Evolutionary conservation across 2,888 invertebrate genomes (phyloP).

Genomic region (Clostera curtula): DNA sequence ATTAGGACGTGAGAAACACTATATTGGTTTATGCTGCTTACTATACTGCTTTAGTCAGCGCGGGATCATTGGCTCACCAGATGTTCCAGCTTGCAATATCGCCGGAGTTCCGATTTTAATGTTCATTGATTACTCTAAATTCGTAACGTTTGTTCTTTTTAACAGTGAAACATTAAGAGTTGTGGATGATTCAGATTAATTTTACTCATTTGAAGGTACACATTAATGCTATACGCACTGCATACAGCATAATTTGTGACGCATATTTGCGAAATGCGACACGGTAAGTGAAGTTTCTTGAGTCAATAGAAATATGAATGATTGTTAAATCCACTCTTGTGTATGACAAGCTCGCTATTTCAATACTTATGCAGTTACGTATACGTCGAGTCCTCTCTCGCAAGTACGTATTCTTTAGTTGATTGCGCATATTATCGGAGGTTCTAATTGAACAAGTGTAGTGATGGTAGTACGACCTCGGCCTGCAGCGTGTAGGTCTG

Average conservation of each 20-base stretch:
- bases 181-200: too few relatives aligned
- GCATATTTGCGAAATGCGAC: too few relatives aligned
- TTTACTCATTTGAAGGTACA: too few relatives aligned
- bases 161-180: too few relatives aligned
- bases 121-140: too few relatives aligned
- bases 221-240: too few relatives aligned
- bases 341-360: neutral
- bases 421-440: conserved; percentile 46
- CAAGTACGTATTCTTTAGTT: conserved; percentile 28
- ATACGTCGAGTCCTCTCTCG: conserved; percentile 10
- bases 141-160: too few relatives aligned
- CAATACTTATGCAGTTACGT: neutral
- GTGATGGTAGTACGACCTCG: conserved; percentile 55
- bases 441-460: conserved; percentile 69
- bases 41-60: conserved; percentile 29
- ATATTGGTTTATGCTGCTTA: conserved; percentile 35
- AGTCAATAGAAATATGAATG: too few relatives aligned
- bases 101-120: too few relatives aligned
- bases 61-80: conserved; percentile 26
- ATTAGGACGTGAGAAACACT: conserved; percentile 35
- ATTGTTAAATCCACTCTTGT: too few relatives aligned
- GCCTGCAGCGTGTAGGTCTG: conserved; percentile 38
- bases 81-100: conserved; percentile 30
- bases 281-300: too few relatives aligned
- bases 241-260: too few relatives aligned